Conservation (phyloP, 2,113 vertebrate species). For the Nerophis lumbriciformis region DNA sequence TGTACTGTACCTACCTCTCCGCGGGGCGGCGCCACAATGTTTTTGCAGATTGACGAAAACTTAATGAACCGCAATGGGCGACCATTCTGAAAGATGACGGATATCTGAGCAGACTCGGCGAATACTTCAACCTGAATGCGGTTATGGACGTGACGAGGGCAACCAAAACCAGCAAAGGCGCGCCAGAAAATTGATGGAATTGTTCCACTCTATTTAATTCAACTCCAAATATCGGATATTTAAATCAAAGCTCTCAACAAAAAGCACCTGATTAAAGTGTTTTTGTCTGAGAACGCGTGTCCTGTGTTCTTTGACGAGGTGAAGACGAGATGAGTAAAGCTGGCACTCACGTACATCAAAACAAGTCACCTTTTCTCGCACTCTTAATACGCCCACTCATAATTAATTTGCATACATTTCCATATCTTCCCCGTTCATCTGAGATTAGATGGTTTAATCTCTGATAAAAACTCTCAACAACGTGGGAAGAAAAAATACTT, state of each 20-base stretch:
- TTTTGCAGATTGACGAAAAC: too few species aligned
- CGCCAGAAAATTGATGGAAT: background rate
- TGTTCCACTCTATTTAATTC: background rate
- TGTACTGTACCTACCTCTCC: constrained; percentile 42
- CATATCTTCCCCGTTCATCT: constrained; percentile 39
- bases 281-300: constrained; percentile 26
- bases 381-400: constrained; percentile 2
- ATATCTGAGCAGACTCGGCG: too few species aligned
- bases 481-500: background rate
- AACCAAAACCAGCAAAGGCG: background rate
- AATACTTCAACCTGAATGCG: too few species aligned
- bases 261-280: constrained; percentile 43
- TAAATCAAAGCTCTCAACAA: background rate
- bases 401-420: constrained; percentile 31
- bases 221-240: background rate
- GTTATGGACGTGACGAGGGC: background rate
- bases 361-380: background rate
- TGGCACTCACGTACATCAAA: constrained; percentile 2
- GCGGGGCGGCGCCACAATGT: constrained; percentile 2
- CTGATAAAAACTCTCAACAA: constrained; percentile 11
- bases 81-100: too few species aligned
- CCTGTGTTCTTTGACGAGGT: constrained; percentile 3
- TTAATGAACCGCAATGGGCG: too few species aligned
- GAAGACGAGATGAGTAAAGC: constrained; percentile 36
- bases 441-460: constrained; percentile 22